These are phyloP conservation scores for Phaethornis superciliosus DNA, from an alignment of 2,113 vertebrate species.

Conservation along the genomic window DNA sequence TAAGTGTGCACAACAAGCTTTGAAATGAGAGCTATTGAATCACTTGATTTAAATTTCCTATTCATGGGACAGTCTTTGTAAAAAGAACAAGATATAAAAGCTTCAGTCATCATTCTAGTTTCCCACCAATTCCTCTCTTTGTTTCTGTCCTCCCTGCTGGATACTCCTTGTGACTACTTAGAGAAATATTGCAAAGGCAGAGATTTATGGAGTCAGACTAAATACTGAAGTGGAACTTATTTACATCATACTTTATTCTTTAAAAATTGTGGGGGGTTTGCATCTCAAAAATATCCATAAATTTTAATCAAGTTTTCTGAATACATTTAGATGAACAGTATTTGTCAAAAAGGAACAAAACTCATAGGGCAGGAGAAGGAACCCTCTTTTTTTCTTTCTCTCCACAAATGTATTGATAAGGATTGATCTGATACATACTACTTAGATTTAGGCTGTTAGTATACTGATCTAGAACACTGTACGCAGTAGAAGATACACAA, in stretches of 20 bases:
- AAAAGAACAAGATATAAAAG: not conserved
- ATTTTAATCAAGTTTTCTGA: not conserved
- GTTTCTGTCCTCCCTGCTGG: not conserved
- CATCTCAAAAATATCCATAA: not conserved
- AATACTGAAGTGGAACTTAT: not conserved
- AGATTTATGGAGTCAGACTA: not conserved
- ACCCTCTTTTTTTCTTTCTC: not conserved
- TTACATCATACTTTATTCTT: not conserved
- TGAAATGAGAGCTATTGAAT: constrained; percentile 22
- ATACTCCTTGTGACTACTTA: not conserved
- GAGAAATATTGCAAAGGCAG: not conserved
- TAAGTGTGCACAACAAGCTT: not conserved
- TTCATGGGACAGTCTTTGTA: constrained; percentile 4
- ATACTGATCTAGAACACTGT: not conserved
- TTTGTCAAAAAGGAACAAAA: accelerated
- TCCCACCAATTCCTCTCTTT: not conserved
- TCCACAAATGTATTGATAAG: not conserved
- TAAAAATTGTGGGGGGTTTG: not conserved
- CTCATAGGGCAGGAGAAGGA: not conserved
- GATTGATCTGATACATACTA: not conserved
- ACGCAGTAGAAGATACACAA: not conserved
- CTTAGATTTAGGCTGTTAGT: not conserved
- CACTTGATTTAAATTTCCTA: constrained; percentile 29
- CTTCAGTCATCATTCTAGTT: not conserved
- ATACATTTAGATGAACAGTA: not conserved